Conservation (phyloP, 2,888 invertebrate species). For the Phrixothrix hirtus region DNA sequence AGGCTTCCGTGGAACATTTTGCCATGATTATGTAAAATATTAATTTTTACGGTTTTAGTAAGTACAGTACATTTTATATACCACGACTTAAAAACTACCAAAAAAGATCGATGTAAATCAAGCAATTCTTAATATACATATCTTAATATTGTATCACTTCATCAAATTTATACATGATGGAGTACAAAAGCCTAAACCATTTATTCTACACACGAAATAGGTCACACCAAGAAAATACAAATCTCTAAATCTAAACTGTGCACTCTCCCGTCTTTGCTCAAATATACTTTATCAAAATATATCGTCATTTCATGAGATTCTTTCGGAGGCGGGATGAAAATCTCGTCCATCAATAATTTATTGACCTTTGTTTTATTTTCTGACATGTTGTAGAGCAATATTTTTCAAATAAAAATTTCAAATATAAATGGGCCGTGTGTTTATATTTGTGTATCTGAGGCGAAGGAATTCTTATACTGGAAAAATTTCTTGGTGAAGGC, state of each 20-base stretch:
- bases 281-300: conserved; percentile 50
- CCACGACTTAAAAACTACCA: too few species aligned
- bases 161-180: too few species aligned
- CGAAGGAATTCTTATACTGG: too few species aligned
- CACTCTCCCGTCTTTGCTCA: conserved; percentile 43
- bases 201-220: conserved; percentile 46
- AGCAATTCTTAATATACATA: too few species aligned
- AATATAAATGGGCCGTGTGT: conserved; percentile 53
- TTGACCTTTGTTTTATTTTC: conserved; percentile 50
- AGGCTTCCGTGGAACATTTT: conserved; percentile 37
- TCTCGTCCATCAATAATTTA: conserved; percentile 48
- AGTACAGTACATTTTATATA: too few species aligned
- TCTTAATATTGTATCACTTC: conserved; percentile 1
- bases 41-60: too few species aligned
- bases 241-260: conserved; percentile 43
- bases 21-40: too few species aligned
- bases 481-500: too few species aligned
- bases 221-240: conserved; percentile 42
- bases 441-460: conserved; percentile 38
- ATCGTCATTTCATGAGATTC: conserved; percentile 48
- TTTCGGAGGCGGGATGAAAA: conserved; percentile 40
- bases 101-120: too few species aligned
- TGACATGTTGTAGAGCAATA: conserved; percentile 48
- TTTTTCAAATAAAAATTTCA: conserved; percentile 52
- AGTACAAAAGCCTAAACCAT: conserved; percentile 46